Percentiles rank a stretch among this genome's conserved stretches.
Evolutionary conservation across 2,888 invertebrate genomes (phyloP).

Genomic region (Habrosyne pyritoides): DNA sequence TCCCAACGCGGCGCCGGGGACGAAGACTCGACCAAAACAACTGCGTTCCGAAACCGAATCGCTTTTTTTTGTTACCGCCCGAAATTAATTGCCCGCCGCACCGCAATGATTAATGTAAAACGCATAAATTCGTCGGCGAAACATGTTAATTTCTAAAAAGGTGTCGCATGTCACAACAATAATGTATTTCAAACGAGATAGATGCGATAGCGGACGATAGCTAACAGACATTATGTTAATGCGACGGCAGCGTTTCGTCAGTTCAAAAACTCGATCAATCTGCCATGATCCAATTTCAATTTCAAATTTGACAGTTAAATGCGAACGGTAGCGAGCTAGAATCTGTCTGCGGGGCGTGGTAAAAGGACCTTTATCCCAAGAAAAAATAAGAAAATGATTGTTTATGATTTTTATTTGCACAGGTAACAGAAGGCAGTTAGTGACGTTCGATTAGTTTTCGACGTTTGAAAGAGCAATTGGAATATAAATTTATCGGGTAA

Average conservation of each 20-base stretch:
- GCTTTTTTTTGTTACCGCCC: constrained; percentile 9
- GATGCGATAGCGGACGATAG: constrained; percentile 32
- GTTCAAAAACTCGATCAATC: constrained; percentile 46
- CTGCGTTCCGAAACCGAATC: constrained; percentile 17
- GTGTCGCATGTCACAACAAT: constrained; percentile 29
- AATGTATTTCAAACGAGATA: constrained; percentile 26
- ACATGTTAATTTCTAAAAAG: constrained; percentile 22
- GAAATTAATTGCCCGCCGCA: constrained; percentile 21
- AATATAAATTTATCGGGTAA: constrained; percentile 66
- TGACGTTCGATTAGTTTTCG: constrained; percentile 62
- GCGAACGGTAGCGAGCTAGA: constrained; percentile 38
- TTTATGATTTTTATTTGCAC: constrained; percentile 45
- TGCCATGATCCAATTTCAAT: constrained; percentile 56
- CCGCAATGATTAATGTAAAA: constrained; percentile 21
- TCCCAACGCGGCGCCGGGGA: constrained; percentile 5
- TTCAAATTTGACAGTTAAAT: constrained; percentile 66
- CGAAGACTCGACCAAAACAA: constrained; percentile 8
- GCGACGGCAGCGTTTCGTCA: constrained; percentile 52
- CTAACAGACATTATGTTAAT: constrained; percentile 51
- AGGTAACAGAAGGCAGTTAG: constrained; percentile 49
- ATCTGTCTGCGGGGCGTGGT: constrained; percentile 8
- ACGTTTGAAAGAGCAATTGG: constrained; percentile 75
- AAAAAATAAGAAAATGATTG: constrained; percentile 37
- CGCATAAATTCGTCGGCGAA: constrained; percentile 19
- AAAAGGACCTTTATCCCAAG: constrained; percentile 19